Conservation (phyloP, 2,888 invertebrate genomes). For the Galerucella pusilla region DNA sequence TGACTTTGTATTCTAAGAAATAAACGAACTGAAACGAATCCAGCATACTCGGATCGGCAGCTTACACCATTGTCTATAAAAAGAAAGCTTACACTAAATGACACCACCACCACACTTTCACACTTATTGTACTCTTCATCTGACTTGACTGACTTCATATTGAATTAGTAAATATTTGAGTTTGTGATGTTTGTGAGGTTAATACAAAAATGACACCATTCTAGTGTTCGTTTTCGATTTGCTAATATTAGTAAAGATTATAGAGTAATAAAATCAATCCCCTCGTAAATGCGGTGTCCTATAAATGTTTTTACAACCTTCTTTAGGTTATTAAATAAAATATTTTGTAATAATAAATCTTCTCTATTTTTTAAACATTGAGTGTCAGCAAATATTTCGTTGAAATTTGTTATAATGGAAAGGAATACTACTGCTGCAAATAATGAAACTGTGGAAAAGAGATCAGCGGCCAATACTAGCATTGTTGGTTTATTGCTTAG, state of each 20-base stretch:
- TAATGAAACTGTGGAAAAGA: conserved; percentile 60
- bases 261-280: conserved; percentile 10
- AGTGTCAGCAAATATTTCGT: neutral
- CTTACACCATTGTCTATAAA: too few species aligned
- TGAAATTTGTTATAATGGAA: conserved; percentile 4
- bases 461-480: conserved; percentile 64
- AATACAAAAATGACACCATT: conserved; percentile 16
- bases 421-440: conserved; percentile 22
- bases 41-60: too few species aligned
- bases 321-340: conserved; percentile 10
- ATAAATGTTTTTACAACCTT: conserved; percentile 15
- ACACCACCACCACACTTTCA: too few species aligned
- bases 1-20: neutral
- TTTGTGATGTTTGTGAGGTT: conserved; percentile 6
- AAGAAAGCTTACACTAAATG: too few species aligned
- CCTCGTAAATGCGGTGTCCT: neutral
- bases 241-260: conserved; percentile 1
- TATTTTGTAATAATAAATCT: neutral
- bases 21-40: neutral
- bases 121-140: neutral
- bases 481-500: conserved; percentile 72
- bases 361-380: neutral
- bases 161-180: neutral
- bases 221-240: neutral
- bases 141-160: too few species aligned